Conservation (phyloP, 1,140 invertebrate species). For the Pseudomyrmex flavicornis region DNA sequence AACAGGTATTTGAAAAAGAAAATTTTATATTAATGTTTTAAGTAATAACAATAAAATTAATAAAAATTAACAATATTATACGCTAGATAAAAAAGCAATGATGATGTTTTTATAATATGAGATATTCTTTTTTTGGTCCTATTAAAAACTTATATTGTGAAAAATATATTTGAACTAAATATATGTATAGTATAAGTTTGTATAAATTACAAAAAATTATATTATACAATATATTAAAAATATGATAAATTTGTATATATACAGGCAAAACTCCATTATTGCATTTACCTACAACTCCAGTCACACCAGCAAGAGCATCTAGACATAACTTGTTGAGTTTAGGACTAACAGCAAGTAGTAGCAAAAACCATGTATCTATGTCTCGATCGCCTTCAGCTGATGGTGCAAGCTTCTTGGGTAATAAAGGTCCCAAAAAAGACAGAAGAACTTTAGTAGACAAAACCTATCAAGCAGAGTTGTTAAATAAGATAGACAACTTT, state of each 20-base stretch:
- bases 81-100: not conserved
- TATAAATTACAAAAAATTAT: not conserved
- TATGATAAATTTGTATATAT: slow-evolving; percentile 7
- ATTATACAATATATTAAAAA: slow-evolving; percentile 28
- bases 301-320: slow-evolving; percentile 41
- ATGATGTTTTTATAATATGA: too few relatives aligned
- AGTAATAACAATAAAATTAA: too few relatives aligned
- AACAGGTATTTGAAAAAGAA: slow-evolving; percentile 50
- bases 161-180: too few relatives aligned
- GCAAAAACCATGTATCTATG: slow-evolving; percentile 30
- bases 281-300: slow-evolving; percentile 62
- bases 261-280: slow-evolving; percentile 64
- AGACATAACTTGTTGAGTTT: not conserved
- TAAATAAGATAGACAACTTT: slow-evolving; percentile 78
- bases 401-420: slow-evolving; percentile 68
- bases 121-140: too few relatives aligned
- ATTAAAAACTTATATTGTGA: too few relatives aligned
- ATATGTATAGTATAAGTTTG: too few relatives aligned
- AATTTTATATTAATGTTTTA: slow-evolving; percentile 6
- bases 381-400: slow-evolving; percentile 77
- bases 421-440: slow-evolving; percentile 77
- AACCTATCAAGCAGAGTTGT: slow-evolving; percentile 76
- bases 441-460: slow-evolving; percentile 80
- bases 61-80: not conserved
- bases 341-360: slow-evolving; percentile 49